Base-by-base conservation (phyloP, 2,797 vertebrate species). In the Gymnoscopelus microlampas region DNA sequence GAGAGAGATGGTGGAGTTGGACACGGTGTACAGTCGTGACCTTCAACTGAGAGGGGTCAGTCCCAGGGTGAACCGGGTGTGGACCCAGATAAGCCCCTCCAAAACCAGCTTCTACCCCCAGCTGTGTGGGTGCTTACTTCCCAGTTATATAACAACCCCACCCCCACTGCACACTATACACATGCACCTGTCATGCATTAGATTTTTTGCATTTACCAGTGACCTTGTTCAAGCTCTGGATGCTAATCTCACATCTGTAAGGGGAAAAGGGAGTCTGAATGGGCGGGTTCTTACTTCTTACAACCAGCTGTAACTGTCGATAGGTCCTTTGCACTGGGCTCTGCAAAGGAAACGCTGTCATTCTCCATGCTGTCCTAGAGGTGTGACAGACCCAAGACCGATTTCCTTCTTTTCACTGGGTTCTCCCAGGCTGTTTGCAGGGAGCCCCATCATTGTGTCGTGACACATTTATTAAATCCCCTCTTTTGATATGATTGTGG, bases 321-420 rank as follows among this genome's bases (percentile, higher is more conserved):
- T 63, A 78, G 75, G 77, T 77, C 65, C 68, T 7, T 59, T 60
- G 65, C 39, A 68, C 47, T 59, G 54, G 11, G 14, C 73, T 82
- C 62, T 73, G 74, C 63, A 86, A 70, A 88, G 89, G 86, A 92
- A 88, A 66, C 60, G 13, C 64, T 53, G 55, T 65, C 70, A 70
- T 73, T 64, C 58, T 83, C 81, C 63, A 56, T 62, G 63, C 66
- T 78, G 63, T 77, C 69, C 76, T 77, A 76, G 65, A 78, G 56
- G 24, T 63, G 57, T 83, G 74, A 78, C 60, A 62, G 71, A 85
- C 70, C 68, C 78, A 81, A 63, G 73, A 81, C 85, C 63, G 79
- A 84, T 75, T 91, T 92, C 88, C 86, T 85, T 75, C 85, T 87
- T 91, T 92, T 87, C 79, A 88, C 56, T 63, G 8, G 53, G 50